Percentiles rank a stretch among this genome's conserved stretches.
Conservation (phyloP, 2,888 invertebrate genomes). For the Raillietiella orientalis region DNA sequence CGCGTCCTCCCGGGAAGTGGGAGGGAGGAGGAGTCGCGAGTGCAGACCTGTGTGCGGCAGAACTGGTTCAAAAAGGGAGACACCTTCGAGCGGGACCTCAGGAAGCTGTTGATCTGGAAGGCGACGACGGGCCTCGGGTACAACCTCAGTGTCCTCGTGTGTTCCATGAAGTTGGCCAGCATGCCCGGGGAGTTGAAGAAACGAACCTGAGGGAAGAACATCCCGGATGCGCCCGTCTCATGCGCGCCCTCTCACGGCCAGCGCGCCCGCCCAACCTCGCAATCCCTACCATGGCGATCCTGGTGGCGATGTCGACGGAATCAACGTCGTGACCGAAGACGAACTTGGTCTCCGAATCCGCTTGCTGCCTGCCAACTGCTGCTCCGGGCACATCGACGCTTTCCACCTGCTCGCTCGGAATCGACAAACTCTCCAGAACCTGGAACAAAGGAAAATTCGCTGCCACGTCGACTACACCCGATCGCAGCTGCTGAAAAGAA, state of each 20-base stretch:
- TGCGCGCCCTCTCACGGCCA: too few species aligned
- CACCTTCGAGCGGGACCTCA: conserved; percentile 63
- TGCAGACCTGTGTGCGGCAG: conserved; percentile 53
- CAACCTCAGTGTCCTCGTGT: conserved; percentile 73
- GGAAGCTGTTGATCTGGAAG: conserved; percentile 85
- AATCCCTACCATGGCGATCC: conserved; percentile 86
- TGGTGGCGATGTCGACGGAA: conserved; percentile 86
- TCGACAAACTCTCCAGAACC: neutral
- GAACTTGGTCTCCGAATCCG: conserved; percentile 24
- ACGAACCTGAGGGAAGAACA: conserved; percentile 26
- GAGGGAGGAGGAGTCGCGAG: too few species aligned
- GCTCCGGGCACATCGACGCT: too few species aligned
- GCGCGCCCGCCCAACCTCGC: too few species aligned
- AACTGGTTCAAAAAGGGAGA: conserved; percentile 69
- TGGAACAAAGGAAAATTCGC: too few species aligned
- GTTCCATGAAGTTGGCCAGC: conserved; percentile 87
- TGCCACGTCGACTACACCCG: too few species aligned
- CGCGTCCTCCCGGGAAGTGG: too few species aligned
- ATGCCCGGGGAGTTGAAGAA: conserved; percentile 96
- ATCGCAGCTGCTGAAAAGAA: too few species aligned
- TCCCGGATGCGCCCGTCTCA: too few species aligned
- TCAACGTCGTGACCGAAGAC: conserved; percentile 84
- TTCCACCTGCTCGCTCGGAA: too few species aligned
- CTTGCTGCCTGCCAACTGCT: neutral
- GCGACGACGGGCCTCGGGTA: conserved; percentile 97